phyloP scores from a whole-genome alignment of 2,797 vertebrate genomes.

The Clarias fuscus region DNA sequence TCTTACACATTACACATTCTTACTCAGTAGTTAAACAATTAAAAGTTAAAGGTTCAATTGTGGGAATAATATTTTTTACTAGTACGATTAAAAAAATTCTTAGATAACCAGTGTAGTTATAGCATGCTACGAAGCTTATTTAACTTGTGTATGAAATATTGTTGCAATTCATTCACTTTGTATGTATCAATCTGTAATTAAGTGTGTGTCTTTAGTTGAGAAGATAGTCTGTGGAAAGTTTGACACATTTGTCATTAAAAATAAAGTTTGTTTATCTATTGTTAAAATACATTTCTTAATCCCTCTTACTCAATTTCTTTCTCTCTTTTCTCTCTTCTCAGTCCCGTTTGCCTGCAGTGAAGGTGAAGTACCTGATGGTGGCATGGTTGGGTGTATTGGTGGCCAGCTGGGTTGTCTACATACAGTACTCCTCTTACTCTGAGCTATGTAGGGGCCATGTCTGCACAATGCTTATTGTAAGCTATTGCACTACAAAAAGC shows the following conservation, averaged over 20 bases:
- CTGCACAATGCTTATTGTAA: constrained; percentile 91
- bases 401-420: constrained; percentile 93
- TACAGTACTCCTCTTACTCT: constrained; percentile 91
- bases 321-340: constrained; percentile 56
- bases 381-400: constrained; percentile 90
- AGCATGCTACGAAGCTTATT: not conserved
- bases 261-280: not conserved
- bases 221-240: not conserved
- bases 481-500: constrained; percentile 59
- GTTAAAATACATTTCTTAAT: not conserved
- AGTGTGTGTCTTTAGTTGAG: not conserved
- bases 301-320: not conserved
- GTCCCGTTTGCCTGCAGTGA: constrained; percentile 88
- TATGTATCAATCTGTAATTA: not conserved
- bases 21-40: not conserved
- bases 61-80: not conserved
- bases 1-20: too few species aligned
- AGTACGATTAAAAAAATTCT: not conserved
- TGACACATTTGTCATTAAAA: not conserved
- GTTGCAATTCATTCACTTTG: too few species aligned
- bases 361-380: constrained; percentile 91
- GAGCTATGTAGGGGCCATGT: constrained; percentile 92
- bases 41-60: not conserved
- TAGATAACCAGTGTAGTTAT: not conserved
- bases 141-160: not conserved